Base-by-base conservation (phyloP, 2,113 vertebrate species). In the Speoplatyrhinus poulsoni region DNA sequence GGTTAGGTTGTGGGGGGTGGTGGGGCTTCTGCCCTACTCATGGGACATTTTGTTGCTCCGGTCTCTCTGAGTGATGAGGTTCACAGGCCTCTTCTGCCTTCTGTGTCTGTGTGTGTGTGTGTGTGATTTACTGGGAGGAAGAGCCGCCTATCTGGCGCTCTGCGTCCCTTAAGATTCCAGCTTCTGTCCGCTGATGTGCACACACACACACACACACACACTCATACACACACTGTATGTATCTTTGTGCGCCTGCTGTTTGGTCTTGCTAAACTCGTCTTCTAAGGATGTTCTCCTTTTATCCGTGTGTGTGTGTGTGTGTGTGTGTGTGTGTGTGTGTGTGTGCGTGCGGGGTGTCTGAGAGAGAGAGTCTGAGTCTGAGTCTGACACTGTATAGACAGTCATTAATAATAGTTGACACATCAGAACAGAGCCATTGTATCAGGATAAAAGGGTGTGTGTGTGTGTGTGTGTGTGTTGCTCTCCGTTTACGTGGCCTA, bases 361-460 rank as follows among this genome's bases (percentile, higher is more conserved):
- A 2, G 36, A 2, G 26, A 26, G 26, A 26, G 26, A 26, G 2
- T 26, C 26, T 26, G 26, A 26, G 2, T 26, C 26, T 26, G 26
- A 26, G 26, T 26, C 26, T 26, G 26, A 26, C 26, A 26, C 26
- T 26, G 2, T 41, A 41, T 80, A 85, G 74, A 82, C 62, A 32
- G 70, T 87, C 90, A 90, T 91, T 88, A 87, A 90, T 90, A 86
- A 86, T 78, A 49, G 61, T 54, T 89, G 88, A 85, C 85, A 83
- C 79, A 73, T 83, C 73, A 69, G 72, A 87, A 73, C 70, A 83
- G 74, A 75, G 72, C 73, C 67, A 82, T 85, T 90, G 81, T 85
- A 48, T 6, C 47, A 1, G 48, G 49, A 71, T 82, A 74, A 89
- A 87, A 82, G 73, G 57, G 69, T 49, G 63, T 58, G 75, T 82